Evolutionary conservation across 2,113 vertebrate genomes (phyloP), one percentile per base, ranked within the genome.

Genomic region (Boleophthalmus pectinirostris): DNA sequence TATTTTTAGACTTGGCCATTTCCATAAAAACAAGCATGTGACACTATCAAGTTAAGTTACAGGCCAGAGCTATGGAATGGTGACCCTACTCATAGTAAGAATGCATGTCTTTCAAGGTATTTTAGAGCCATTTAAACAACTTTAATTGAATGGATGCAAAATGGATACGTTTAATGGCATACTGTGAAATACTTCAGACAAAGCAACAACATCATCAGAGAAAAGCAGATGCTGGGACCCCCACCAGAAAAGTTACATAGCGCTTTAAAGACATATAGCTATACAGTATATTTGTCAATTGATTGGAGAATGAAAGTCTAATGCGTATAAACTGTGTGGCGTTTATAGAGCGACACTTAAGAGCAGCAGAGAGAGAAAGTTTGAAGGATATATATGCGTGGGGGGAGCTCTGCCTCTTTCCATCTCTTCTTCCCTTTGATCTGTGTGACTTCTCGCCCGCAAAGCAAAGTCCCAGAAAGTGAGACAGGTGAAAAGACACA

Each of bases 371-470:
- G 61, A 69, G 73, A 73, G 72, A 74, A 66, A 70, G 75, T 68
- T 70, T 38, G 35, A 73, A 35, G 10, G 23, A 72, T 74, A 78
- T 56, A 51, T 70, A 54, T 84, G 80, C 21, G 76, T 72, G 69
- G 81, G 78, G 71, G 77, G 72, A 76, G 80, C 69, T 73, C 80
- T 75, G 68, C 82, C 74, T 85, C 58, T 70, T 46, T 74, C 74
- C 76, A 82, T 83, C 79, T 74, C 64, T 70, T 73, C 70, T 63
- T 81, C 14, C 24, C 78, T 90, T 90, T 89, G 77, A 85, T 90
- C 85, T 87, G 72, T 11, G 16, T 72, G 81, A 86, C 82, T 85
- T 72, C 66, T 66, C 66, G 69, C 78, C 61, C 69, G 80, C 73
- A 53, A 82, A 88, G 69, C 81, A 54, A 77, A 85, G 77, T 76